Base-by-base conservation (phyloP, 2,888 invertebrate genomes). In the Noctua fimbriata region DNA sequence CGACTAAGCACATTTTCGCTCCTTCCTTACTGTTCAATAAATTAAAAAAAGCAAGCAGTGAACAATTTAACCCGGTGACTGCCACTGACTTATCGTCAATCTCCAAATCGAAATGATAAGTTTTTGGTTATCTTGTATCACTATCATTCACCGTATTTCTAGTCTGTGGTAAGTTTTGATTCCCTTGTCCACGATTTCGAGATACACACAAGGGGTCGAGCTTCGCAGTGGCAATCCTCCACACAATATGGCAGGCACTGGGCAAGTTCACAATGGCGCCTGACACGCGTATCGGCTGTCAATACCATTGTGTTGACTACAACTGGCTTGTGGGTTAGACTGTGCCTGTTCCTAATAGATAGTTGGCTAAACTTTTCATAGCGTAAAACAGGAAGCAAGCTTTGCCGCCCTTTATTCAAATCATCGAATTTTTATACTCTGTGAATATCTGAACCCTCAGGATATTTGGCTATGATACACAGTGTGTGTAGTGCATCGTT, bases 181-280 rank as follows among this genome's bases (percentile, higher is more conserved):
- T 73, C 21, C n/a, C 74, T 52, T 63, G 65, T 74, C 60, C 28
- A 41, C 49, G 41, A 86, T 70, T 60, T 79, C 41, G 52, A 84
- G 41, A 63, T 52, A 77, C n/a, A 73, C 32, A 65, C 28, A 87
- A 67, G 76, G 76, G 82, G 78, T 89, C 79, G 83, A 58, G 65
- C n/a, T 47, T 88, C 72, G 71, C 80, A 82, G 66, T 75, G 84
- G 69, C 87, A 80, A 89, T 89, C 87, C 89, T 65, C 14, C 52
- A 71, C 44, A 84, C 82, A 81, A 80, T 79, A 65, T 69, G 72
- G 76, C 83, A 85, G 82, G 81, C 78, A 82, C 69, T 82, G 77
- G 84, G 76, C 89, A 87, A 89, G 75, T 87, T 65, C 10, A 87
- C 89, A 89, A 89, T 88, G 76, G 79, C 71, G 82, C 63, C 85